Base-by-base conservation (phyloP, 2,797 vertebrate genomes). In the Apogon hyalosoma region DNA sequence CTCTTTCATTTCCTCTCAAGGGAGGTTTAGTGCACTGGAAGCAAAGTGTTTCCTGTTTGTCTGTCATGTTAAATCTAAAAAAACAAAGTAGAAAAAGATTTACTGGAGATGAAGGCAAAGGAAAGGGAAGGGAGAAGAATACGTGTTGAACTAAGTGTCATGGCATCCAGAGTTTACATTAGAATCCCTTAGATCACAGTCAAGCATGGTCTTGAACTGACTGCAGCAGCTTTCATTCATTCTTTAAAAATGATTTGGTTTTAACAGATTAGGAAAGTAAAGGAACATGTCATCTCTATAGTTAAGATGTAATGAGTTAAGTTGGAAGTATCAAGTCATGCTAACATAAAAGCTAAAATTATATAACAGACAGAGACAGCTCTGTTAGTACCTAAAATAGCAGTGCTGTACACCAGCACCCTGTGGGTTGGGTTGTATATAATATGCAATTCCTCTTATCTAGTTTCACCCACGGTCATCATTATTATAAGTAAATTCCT, bases 1-100 rank as follows among this genome's bases (percentile, higher is more conserved):
- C 84, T 73, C 41, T 87, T 78, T 88, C 67, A 80, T 75, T 88
- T 90, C 90, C 88, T 89, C 87, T 43, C 66, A n/a, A 28, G 69
- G 73, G 83, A 65, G 21, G 42, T 66, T 75, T 14, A 24, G 19
- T 59, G 61, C 10, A 39, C 28, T n/a, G 1, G 31, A 60, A 51
- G 48, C 43, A 62, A 56, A 77, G 60, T 62, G 63, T 75, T 85
- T 89, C 79, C 82, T 84, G 62, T 83, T 2, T 69, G 41, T 48
- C 21, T 63, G 42, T 59, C 42, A 21, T 49, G 21, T 48, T 53
- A 69, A 73, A 58, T 28, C 18, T 41, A 39, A 12, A 21, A 51
- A 47, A 65, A 38, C 8, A 18, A 13, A 52, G 15, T 7, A 38
- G 7, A 48, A 49, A 64, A 21, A 43, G 13, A 61, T 69, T 62